A percentile compares a stretch with the other conserved stretches of the same genome.
Evolutionary conservation across 1,140 invertebrate genomes (phyloP).

Genomic region (Drosophila punjabiensis): DNA sequence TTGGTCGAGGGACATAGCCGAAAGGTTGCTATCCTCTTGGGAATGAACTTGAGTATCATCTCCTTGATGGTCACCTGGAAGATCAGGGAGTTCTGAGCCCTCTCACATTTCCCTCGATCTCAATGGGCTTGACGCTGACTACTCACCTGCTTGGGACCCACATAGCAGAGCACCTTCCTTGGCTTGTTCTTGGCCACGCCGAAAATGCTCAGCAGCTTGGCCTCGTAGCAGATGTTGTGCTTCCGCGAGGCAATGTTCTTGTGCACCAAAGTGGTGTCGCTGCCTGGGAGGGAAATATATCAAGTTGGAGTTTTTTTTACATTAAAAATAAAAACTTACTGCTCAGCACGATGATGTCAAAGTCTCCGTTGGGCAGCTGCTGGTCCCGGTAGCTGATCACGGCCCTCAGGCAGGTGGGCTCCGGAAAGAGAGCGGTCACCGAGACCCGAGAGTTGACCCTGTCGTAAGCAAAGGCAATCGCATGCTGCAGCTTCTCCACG

Average conservation of each 20-base stretch:
- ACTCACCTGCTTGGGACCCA: constrained; percentile 91
- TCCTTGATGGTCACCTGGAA: constrained; percentile 95
- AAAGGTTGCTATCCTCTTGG: constrained; percentile 96
- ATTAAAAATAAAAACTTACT: constrained; percentile 87
- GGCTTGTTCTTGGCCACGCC: constrained; percentile 88
- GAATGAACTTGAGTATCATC: constrained; percentile 96
- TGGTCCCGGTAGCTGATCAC: constrained; percentile 91
- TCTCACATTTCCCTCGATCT: constrained; percentile 50
- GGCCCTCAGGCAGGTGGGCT: constrained; percentile 92
- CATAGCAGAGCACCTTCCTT: constrained; percentile 95
- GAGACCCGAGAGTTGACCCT: constrained; percentile 87
- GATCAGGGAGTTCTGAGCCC: constrained; percentile 82
- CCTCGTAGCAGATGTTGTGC: constrained; percentile 94
- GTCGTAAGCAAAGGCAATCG: constrained; percentile 87
- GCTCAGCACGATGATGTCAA: constrained; percentile 96
- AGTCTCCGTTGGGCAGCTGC: constrained; percentile 95
- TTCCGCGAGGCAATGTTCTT: constrained; percentile 94
- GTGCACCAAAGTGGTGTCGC: constrained; percentile 93
- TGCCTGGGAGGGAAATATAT: constrained; percentile 85
- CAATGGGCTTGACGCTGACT: background rate
- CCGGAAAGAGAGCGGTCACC: constrained; percentile 86
- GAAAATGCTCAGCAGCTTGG: constrained; percentile 91
- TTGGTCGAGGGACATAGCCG: constrained; percentile 96
- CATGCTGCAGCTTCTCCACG: constrained; percentile 87
- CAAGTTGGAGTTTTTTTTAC: background rate